Percentiles rank a stretch among this genome's conserved stretches.
Conservation (phyloP, 2,888 invertebrate species). For the Dryomyza anilis region DNA sequence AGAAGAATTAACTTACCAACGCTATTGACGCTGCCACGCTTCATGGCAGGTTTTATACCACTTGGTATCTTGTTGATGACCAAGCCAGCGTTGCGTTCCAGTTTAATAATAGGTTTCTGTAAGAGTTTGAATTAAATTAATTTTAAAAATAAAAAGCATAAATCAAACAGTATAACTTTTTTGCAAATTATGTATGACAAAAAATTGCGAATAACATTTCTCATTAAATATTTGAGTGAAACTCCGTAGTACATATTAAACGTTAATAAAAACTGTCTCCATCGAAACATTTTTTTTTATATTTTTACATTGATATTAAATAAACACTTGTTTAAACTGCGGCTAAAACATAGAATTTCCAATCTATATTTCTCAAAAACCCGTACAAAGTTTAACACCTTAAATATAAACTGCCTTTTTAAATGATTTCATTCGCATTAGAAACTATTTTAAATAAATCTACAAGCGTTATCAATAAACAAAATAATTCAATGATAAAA, state of each 20-base stretch:
- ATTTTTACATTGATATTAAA: not conserved
- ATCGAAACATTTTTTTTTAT: not conserved
- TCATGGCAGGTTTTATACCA: slow-evolving; percentile 47
- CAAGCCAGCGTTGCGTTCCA: slow-evolving; percentile 38
- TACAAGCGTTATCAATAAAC: too few species aligned
- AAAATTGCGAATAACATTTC: too few species aligned
- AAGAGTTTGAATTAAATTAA: not conserved
- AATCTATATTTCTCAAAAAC: not conserved
- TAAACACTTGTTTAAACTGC: not conserved
- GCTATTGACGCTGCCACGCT: slow-evolving; percentile 42
- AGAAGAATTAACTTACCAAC: slow-evolving; percentile 23
- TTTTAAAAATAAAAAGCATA: not conserved
- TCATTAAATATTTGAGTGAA: too few species aligned
- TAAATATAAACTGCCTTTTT: too few species aligned
- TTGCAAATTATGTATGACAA: not conserved
- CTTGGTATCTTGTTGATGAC: slow-evolving; percentile 47
- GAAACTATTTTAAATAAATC: too few species aligned
- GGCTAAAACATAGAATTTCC: not conserved
- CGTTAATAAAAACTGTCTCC: not conserved
- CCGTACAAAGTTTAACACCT: too few species aligned
- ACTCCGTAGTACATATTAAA: too few species aligned
- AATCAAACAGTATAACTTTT: not conserved
- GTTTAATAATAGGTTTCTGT: slow-evolving; percentile 41
- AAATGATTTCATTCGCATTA: too few species aligned
- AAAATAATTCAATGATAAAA: not conserved